Base-by-base conservation (phyloP, 2,797 vertebrate genomes). In the Mus caroli region DNA sequence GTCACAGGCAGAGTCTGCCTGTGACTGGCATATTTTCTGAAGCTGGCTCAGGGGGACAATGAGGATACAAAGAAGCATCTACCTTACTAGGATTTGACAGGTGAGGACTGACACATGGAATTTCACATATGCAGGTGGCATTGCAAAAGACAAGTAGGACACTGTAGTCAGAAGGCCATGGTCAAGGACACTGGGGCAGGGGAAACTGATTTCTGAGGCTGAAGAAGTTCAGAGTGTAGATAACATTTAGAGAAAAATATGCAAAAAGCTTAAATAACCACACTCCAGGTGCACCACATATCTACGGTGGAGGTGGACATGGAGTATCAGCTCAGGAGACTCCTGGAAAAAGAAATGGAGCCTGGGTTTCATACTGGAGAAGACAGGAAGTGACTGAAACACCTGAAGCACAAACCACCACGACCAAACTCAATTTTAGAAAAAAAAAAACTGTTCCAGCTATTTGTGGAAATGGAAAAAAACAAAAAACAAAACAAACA, bases 401-500 rank as follows among this genome's bases (percentile, higher is more conserved):
- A 71, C 17, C 50, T 12, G 82, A 37, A 88, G 7, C 46, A 73
- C 82, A 94, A 84, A 77, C 43, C 4, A 77, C 50, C 4, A 50
- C 22, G 69, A 28, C 5, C 12, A 92, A 46, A 64, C 11, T 80
- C 11, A 84, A 12, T 60, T 93, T 94, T 26, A 88, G 75, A 34
- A 75, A 79, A 43, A 87, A 73, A 75, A 75, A 43, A 87, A 60
- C 20, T 28, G 10, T 14, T 95, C 10, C 37, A 54, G 60, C 54
- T 92, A 20, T 80, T 75, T 92, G 76, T 85, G 43, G 73, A 37
- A 85, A 62, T 20, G n/a, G 24, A 14, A 79, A 79, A 56, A 50
- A 46, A 46, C 43, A 46, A 46, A 46, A 46, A 46, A 3, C 3
- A 46, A 46, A 46, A 46, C 43, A n/a, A n/a, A n/a, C n/a, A n/a